These are phyloP conservation scores for Erpetoichthys calabaricus DNA, from an alignment of 2,797 vertebrate genomes.

Conservation along the genomic window DNA sequence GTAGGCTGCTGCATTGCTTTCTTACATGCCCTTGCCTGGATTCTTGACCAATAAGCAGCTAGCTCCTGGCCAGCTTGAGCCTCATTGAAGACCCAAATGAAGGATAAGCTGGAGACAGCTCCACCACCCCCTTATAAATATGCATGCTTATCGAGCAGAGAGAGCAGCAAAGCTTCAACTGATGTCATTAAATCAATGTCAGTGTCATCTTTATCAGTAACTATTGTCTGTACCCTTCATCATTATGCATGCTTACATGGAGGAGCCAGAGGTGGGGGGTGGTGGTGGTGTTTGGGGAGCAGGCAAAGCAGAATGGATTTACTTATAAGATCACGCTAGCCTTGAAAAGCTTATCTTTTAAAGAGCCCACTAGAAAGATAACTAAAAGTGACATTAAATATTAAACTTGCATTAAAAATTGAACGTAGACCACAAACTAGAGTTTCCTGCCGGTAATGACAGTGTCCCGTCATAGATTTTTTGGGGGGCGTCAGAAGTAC, in stretches of 20 bases:
- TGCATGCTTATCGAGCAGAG: neutral
- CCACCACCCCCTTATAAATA: neutral
- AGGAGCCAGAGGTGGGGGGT: too few relatives aligned
- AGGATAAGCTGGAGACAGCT: too few relatives aligned
- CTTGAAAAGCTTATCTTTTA: constrained; percentile 1
- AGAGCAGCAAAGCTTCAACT: neutral
- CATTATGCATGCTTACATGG: neutral
- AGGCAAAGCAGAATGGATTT: neutral
- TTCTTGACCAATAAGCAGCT: too few relatives aligned
- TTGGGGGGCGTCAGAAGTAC: too few relatives aligned
- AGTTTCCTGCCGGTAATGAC: too few relatives aligned
- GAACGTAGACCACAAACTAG: too few relatives aligned
- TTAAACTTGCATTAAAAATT: neutral
- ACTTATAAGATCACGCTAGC: constrained; percentile 1
- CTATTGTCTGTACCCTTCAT: neutral
- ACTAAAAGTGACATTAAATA: constrained; percentile 5
- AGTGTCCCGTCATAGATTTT: too few relatives aligned
- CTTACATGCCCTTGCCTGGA: too few relatives aligned
- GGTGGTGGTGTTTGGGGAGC: neutral
- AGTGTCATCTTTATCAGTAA: neutral
- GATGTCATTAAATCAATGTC: neutral
- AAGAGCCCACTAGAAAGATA: constrained; percentile 2
- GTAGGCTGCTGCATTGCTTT: too few relatives aligned
- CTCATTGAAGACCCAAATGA: too few relatives aligned
- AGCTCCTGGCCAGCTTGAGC: too few relatives aligned